Evolutionary conservation across 2,888 invertebrate genomes (phyloP).

Genomic region (Acronicta leporina): DNA sequence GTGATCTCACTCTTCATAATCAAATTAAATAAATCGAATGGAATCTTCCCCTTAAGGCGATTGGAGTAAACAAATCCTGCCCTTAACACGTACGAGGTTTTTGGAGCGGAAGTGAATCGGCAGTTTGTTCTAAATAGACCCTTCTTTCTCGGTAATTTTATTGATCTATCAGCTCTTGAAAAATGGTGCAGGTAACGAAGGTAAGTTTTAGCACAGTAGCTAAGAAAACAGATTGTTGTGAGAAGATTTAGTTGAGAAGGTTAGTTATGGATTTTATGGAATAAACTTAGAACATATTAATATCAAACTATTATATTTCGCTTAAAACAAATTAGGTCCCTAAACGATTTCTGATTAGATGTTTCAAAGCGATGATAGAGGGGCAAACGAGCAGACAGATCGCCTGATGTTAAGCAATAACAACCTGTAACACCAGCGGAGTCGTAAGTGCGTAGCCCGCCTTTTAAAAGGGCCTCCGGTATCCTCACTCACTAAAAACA

Average conservation of each 20-base stretch:
- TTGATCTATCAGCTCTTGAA: slow-evolving; percentile 25
- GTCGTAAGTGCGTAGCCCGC: no score
- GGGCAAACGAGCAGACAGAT: no score
- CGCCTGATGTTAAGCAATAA: no score
- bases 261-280: no score
- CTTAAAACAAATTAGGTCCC: no score
- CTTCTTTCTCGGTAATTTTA: slow-evolving; percentile 21
- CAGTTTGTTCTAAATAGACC: slow-evolving; percentile 24
- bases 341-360: no score
- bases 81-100: slow-evolving; percentile 41
- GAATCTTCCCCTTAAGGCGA: slow-evolving; percentile 22
- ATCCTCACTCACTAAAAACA: no score
- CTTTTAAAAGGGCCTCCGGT: no score
- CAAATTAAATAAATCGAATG: slow-evolving; percentile 22
- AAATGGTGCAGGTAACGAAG: slow-evolving; percentile 1
- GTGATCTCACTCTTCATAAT: slow-evolving; percentile 18
- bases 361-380: no score
- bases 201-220: neutral
- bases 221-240: neutral
- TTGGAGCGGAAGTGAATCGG: slow-evolving; percentile 50
- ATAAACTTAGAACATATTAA: neutral
- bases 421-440: no score
- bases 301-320: no score
- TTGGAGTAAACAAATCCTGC: slow-evolving; percentile 41
- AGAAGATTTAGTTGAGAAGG: neutral